Evolutionary conservation across 2,113 vertebrate species (phyloP).

Genomic region (Callionymus lyra): DNA sequence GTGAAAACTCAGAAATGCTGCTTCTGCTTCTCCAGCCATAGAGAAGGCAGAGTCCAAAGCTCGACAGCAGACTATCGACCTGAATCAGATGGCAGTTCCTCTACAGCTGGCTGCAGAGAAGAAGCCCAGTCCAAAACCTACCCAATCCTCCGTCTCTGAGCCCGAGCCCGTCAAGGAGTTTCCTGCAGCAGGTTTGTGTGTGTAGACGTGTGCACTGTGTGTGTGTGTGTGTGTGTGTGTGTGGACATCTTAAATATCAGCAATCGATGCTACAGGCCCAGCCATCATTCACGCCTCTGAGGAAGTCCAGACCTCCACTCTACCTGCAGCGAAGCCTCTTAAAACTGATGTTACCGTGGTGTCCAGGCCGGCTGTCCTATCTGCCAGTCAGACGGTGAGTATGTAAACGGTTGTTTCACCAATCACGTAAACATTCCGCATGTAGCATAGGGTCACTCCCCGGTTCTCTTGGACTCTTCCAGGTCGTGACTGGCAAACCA

Average conservation of each 20-base stretch:
- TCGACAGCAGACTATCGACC: conserved; percentile 88
- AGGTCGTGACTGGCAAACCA: conserved; percentile 66
- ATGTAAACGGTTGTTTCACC: too few species aligned
- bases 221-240: not conserved
- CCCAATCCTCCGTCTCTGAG: conserved; percentile 77
- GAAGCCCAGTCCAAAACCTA: conserved; percentile 76
- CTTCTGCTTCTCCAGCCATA: conserved; percentile 67
- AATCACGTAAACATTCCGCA: not conserved
- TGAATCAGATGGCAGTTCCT: conserved; percentile 96
- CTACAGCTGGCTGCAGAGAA: conserved; percentile 88
- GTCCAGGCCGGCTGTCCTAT: conserved; percentile 71
- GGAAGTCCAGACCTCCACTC: conserved; percentile 71
- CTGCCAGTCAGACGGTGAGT: conserved; percentile 79
- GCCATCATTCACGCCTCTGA: conserved; percentile 36
- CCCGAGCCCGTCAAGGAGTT: conserved; percentile 75
- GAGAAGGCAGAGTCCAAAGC: conserved; percentile 84
- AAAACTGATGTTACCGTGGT: conserved; percentile 74
- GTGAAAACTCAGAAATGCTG: not conserved
- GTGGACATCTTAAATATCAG: too few species aligned
- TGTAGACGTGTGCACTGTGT: not conserved
- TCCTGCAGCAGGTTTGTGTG: conserved; percentile 71
- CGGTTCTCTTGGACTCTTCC: not conserved
- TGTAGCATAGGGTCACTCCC: not conserved
- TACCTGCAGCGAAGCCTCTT: conserved; percentile 58
- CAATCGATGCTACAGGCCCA: conserved; percentile 42